Evolutionary conservation across 2,888 invertebrate species (phyloP).

Genomic region (Sinotaia quadrata): DNA sequence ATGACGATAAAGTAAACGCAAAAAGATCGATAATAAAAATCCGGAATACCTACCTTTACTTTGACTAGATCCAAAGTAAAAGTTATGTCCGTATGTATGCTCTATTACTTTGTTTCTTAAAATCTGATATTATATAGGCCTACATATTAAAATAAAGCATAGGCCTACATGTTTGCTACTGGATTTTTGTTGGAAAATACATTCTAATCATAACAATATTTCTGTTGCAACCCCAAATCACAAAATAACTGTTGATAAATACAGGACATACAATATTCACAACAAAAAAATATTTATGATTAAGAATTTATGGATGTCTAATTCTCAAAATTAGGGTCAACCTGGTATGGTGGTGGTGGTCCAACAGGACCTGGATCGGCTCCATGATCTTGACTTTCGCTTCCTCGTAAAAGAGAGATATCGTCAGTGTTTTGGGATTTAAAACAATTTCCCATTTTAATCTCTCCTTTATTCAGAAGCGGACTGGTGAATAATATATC

Average conservation of each 20-base stretch:
- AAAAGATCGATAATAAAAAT: too few relatives aligned
- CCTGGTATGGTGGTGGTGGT: conserved; percentile 72
- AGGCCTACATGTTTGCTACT: too few relatives aligned
- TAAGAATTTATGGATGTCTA: not conserved
- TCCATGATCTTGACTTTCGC: conserved; percentile 58
- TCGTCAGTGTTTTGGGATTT: conserved; percentile 72
- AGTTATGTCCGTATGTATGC: too few relatives aligned
- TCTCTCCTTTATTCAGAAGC: not conserved
- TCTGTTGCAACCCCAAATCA: not conserved
- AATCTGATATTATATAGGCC: too few relatives aligned
- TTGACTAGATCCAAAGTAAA: too few relatives aligned
- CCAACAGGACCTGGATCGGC: conserved; percentile 55
- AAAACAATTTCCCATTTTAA: conserved; percentile 73
- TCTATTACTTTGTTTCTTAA: too few relatives aligned
- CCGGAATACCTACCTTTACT: too few relatives aligned
- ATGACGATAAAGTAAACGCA: too few relatives aligned
- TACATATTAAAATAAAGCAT: too few relatives aligned
- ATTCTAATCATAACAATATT: too few relatives aligned
- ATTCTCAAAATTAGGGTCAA: not conserved
- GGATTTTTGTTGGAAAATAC: too few relatives aligned
- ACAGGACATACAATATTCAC: not conserved
- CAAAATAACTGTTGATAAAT: not conserved
- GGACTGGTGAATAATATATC: conserved; percentile 9
- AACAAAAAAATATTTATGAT: not conserved
- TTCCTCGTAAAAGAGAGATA: conserved; percentile 72